Percentiles rank a stretch among this genome's conserved stretches.
Conservation (phyloP, 30 jellyfish, hydroid and myxozoan genomes). For the Aurelia aurita complex sp. Pacific region DNA sequence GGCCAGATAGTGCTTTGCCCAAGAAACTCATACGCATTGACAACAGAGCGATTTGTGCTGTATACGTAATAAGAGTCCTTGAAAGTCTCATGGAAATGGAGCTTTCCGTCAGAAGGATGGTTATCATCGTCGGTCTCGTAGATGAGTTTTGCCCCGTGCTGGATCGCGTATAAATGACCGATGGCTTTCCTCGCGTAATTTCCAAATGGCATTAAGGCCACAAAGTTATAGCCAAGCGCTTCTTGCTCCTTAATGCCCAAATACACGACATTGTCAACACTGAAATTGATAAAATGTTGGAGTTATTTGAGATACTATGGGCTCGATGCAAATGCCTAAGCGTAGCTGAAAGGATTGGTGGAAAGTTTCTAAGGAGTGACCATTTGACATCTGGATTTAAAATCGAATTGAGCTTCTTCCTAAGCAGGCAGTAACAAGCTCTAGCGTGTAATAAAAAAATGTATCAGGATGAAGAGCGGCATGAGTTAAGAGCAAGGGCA, state of each 20-base stretch:
- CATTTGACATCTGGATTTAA: no score
- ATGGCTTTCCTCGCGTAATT: conserved; percentile 80
- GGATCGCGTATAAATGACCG: conserved; percentile 93
- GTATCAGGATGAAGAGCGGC: no score
- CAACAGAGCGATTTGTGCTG: conserved; percentile 57
- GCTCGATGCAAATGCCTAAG: no score
- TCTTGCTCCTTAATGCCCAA: conserved; percentile 78
- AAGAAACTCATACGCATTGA: conserved; percentile 83
- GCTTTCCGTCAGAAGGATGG: conserved; percentile 88
- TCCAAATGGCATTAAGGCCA: conserved; percentile 46
- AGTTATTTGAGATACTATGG: no score
- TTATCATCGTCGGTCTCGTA: conserved; percentile 97
- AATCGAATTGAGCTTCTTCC: no score
- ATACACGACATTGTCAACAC: conserved; percentile 76
- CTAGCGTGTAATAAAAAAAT: no score
- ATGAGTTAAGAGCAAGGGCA: no score
- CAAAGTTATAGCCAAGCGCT: conserved; percentile 68
- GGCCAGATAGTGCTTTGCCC: conserved; percentile 99
- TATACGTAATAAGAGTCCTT: conserved; percentile 69
- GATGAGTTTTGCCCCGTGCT: conserved; percentile 93
- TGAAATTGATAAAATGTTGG: conserved; percentile 2
- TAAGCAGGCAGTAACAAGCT: no score
- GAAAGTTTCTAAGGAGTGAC: no score
- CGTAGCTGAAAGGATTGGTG: no score
- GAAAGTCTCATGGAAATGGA: conserved; percentile 71